A percentile compares a stretch with the other conserved stretches of the same genome.
Evolutionary conservation across 2,888 invertebrate genomes (phyloP).

Genomic region (Cephus runcator): DNA sequence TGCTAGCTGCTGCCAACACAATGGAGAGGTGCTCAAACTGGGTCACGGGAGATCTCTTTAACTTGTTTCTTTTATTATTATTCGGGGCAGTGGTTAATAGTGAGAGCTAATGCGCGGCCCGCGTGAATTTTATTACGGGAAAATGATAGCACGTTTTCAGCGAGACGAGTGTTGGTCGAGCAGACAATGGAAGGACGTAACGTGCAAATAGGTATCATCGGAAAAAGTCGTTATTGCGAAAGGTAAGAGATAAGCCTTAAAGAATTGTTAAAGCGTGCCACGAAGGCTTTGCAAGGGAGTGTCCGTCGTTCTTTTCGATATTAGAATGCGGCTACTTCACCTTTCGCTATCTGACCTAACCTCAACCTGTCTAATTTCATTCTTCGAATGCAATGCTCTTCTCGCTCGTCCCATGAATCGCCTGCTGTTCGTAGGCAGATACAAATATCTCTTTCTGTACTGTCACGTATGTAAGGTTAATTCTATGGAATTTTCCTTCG

Average conservation of each 20-base stretch:
- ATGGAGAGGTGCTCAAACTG: conserved; percentile 6
- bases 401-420: no score
- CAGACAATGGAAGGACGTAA: neutral
- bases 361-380: neutral
- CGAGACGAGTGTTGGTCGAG: neutral
- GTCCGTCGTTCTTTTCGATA: neutral
- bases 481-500: neutral
- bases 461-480: no score
- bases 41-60: neutral
- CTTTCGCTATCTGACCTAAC: neutral
- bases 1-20: neutral
- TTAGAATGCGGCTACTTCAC: neutral
- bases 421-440: no score
- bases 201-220: neutral
- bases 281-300: neutral
- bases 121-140: neutral
- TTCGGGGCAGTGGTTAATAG: neutral
- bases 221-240: neutral
- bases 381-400: no score
- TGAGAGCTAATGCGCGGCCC: neutral
- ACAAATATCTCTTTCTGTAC: no score
- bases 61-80: neutral
- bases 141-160: neutral
- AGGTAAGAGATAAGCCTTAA: neutral
- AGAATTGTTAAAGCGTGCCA: neutral